Percentiles rank a stretch among this genome's conserved stretches.
Evolutionary conservation across 2,797 vertebrate species (phyloP).

Genomic region (Triplophysa yarkandensis): DNA sequence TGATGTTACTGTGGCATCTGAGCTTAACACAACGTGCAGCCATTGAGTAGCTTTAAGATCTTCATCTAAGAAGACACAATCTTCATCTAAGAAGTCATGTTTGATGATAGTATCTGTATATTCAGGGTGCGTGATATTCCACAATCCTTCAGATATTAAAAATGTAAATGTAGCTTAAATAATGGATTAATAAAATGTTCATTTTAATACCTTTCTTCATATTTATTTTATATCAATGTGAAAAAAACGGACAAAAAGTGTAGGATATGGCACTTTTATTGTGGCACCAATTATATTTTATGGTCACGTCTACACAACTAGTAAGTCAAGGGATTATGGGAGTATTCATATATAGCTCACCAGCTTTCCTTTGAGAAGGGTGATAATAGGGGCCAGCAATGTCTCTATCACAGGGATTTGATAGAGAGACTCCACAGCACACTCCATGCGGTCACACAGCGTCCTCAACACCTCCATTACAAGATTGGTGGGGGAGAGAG

Average conservation of each 20-base stretch:
- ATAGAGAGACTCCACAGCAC: constrained; percentile 83
- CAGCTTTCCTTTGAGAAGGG: constrained; percentile 80
- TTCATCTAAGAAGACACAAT: too few species aligned
- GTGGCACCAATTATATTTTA: background rate
- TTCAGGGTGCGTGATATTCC: too few species aligned
- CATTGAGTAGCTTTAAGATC: background rate
- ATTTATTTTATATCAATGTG: too few species aligned
- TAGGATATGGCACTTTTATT: background rate
- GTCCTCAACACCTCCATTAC: constrained; percentile 85
- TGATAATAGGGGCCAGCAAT: constrained; percentile 81
- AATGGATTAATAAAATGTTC: background rate
- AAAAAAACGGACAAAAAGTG: background rate
- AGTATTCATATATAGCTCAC: constrained; percentile 67
- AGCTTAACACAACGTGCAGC: background rate
- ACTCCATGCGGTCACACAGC: constrained; percentile 87
- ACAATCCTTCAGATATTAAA: background rate
- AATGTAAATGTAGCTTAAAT: background rate
- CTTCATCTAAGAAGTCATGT: too few species aligned
- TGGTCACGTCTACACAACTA: constrained; percentile 25
- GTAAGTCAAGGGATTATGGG: background rate
- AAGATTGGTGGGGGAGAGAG: constrained; percentile 81
- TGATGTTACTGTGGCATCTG: background rate
- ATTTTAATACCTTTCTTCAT: too few species aligned
- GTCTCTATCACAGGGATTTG: constrained; percentile 76
- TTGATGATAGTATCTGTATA: too few species aligned